These are phyloP conservation scores for Myodes glareolus DNA, from an alignment of 2,113 vertebrate species.

Conservation along the genomic window DNA sequence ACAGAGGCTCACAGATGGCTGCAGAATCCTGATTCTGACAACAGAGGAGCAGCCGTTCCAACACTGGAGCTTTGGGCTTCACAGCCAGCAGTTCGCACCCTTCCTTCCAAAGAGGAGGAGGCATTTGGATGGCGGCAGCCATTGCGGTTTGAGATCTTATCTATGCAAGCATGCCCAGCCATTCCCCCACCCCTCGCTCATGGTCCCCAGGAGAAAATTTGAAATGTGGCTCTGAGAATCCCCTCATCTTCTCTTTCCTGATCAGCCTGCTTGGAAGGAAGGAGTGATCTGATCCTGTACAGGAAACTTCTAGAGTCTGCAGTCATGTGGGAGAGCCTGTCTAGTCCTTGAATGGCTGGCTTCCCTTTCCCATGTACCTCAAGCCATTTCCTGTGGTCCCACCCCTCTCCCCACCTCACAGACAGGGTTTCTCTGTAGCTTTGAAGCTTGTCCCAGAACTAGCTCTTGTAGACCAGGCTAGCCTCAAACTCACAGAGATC, in stretches of 20 bases:
- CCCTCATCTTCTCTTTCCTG: background rate
- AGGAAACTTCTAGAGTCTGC: background rate
- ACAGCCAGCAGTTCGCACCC: background rate
- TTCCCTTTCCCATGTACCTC: background rate
- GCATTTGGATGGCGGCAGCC: background rate
- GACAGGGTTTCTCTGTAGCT: too few species aligned
- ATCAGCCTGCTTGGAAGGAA: background rate
- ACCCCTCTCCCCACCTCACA: too few species aligned
- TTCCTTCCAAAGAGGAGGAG: background rate
- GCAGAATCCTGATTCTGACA: conserved; percentile 23
- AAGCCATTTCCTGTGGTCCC: background rate
- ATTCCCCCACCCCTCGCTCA: background rate
- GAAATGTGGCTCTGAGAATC: background rate
- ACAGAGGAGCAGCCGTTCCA: conserved; percentile 18
- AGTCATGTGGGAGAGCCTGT: background rate
- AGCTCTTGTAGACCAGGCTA: too few species aligned
- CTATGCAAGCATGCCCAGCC: background rate
- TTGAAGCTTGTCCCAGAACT: too few species aligned
- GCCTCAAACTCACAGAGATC: too few species aligned
- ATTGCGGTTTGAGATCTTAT: background rate
- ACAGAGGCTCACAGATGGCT: background rate
- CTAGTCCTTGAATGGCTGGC: background rate
- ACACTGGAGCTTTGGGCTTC: background rate
- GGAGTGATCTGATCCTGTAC: too few species aligned
- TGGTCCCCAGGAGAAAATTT: background rate